These are phyloP conservation scores for Dorcus hopei DNA, from an alignment of 2,888 invertebrate genomes.

Conservation along the genomic window DNA sequence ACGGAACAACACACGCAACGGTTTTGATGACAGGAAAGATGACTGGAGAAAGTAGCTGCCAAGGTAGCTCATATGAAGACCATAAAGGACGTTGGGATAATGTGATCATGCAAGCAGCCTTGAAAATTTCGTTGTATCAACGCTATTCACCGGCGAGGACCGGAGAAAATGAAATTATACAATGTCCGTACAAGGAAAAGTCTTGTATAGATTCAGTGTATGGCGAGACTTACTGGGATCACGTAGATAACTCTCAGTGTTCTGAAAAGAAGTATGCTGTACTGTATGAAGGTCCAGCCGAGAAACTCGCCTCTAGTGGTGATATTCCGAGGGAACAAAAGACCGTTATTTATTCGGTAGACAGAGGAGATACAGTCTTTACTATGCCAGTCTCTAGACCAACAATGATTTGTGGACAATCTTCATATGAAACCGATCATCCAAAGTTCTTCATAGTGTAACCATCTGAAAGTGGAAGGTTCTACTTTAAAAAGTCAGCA, in stretches of 20 bases:
- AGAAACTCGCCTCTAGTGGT: neutral
- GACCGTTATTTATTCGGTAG: neutral
- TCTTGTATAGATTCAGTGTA: constrained; percentile 7
- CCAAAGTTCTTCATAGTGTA: constrained; percentile 5
- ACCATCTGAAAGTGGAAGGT: constrained; percentile 5
- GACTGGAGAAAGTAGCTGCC: neutral
- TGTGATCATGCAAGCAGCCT: constrained; percentile 3
- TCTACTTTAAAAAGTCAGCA: constrained; percentile 1
- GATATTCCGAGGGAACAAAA: neutral
- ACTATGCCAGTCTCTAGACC: constrained; percentile 4
- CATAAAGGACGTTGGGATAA: constrained; percentile 5
- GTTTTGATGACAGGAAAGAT: constrained; percentile 6
- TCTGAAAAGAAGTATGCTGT: constrained; percentile 1
- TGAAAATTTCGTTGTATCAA: constrained; percentile 2
- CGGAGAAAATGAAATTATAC: constrained; percentile 4
- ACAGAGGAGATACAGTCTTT: neutral
- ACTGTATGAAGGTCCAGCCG: constrained; percentile 2
- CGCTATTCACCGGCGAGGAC: neutral
- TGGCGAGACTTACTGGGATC: constrained; percentile 5
- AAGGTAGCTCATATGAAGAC: constrained; percentile 3
- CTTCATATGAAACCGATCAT: constrained; percentile 2
- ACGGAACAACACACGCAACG: constrained; percentile 2
- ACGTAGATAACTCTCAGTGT: neutral
- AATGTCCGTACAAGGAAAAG: constrained; percentile 5
- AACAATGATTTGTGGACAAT: constrained; percentile 1